Evolutionary conservation across 30 jellyfish, hydroid and myxozoan genomes (phyloP), one percentile per base, ranked within the genome.

Genomic region (Cassiopea andromeda): DNA sequence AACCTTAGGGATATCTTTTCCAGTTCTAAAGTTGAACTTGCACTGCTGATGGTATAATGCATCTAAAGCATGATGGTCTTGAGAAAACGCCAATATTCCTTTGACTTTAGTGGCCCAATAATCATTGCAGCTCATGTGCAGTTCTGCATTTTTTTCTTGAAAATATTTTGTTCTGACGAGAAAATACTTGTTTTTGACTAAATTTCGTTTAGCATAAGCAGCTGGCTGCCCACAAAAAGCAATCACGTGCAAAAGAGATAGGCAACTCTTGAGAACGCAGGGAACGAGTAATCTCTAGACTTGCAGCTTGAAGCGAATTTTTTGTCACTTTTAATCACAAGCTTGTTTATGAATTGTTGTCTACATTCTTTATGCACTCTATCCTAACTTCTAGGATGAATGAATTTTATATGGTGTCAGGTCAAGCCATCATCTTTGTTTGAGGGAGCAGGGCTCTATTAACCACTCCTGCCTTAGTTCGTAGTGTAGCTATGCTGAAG

Each of bases 21-120:
- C 84, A 77, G 92, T 89, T 75, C 97, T 80, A 61, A 89, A 81
- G 54, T 89, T 80, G 87, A 89, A 89, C 68, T 75, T 83, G 91
- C 94, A 84, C 75, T 81, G 89, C 69, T 90, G 90, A 75, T 82
- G 97, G 86, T 73, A 90, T 60, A 84, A 10, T 54, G 64, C 64
- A 54, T 54, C 64, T 3, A 81, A 69, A 60, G 97, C 93, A 38
- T 70, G 93, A 59, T 81, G 84, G 79, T 73, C 91, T 50, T 46
- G 80, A 27, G 82, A 47, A 45, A 49, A 82, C 85, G 17, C 82
- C 89, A 90, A 48, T 74, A 80, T 76, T 60, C 83, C 91, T 47
- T 84, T 75, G 7, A 90, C 91, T 58, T 64, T 60, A 73, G 49
- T 75, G 12, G 94, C 91, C 91, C 97, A 90, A 78, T 50, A 87